Evolutionary conservation across 2,797 vertebrate genomes (phyloP), one percentile per base, ranked within the genome.

Genomic region (Acrossocheilus fasciatus): DNA sequence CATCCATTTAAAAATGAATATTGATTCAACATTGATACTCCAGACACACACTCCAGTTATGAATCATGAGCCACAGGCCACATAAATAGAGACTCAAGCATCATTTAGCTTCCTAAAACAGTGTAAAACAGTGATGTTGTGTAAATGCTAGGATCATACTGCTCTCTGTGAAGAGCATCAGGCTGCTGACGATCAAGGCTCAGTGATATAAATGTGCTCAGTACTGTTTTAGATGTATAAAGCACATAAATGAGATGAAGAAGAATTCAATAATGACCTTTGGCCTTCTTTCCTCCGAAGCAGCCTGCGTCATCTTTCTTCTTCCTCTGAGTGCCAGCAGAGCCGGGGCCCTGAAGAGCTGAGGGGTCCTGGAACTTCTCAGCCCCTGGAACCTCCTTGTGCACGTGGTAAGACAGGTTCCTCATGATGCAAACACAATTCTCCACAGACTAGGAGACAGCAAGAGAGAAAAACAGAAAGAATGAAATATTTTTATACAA

Each of bases 401-500:
- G 98, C 87, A 99, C 98, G 0, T 99, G 98, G 91, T 99, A 99
- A 82, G 98, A 99, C 89, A 99, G 96, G 94, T 99, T 99, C 90
- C 98, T 93, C 98, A 99, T 98, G 92, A 99, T 99, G 90, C 98
- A 99, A 87, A 99, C 98, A 0, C 98, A 99, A 92, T 99, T 99
- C 94, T 99, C 98, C 93, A 99, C 98, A 1, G 98, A 99, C 98
- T 99, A 91, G 12, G 18, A 47, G 23, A 68, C 47, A 41, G 39
- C 17, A 20, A 43, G 26, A 54, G 17, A 54, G 72, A 45, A 52
- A 47, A 17, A 64, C 43, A 30, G 8, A 62, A 17, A 50, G n/a
- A 50, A 64, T 80, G 0, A 47, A 30, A 81, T 9, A 43, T 41
- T 57, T 41, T 59, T n/a, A 15, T 15, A n/a, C 34, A 75, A 69